Evolutionary conservation across 2,888 invertebrate species (phyloP).

Genomic region (Schizaphis graminum): DNA sequence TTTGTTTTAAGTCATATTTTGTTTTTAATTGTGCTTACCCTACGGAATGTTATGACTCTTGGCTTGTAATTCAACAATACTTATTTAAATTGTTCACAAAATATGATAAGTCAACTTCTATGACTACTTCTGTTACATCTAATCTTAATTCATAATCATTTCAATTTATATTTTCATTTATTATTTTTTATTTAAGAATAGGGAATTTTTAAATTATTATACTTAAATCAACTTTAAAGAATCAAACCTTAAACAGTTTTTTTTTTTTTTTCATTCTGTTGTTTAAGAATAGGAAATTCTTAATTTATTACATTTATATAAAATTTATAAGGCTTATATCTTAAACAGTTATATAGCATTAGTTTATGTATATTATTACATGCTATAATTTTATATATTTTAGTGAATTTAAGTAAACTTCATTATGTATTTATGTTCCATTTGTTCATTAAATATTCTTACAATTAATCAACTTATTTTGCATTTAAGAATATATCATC

Average conservation of each 20-base stretch:
- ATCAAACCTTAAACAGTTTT: too few relatives aligned
- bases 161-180: background rate
- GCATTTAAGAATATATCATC: background rate
- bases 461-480: constrained; percentile 13
- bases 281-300: too few relatives aligned
- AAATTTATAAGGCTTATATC: too few relatives aligned
- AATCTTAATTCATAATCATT: background rate
- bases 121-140: background rate
- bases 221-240: too few relatives aligned
- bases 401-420: background rate
- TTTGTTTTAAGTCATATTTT: background rate
- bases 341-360: too few relatives aligned
- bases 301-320: too few relatives aligned
- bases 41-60: background rate
- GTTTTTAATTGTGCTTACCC: background rate
- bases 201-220: background rate
- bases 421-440: background rate
- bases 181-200: background rate
- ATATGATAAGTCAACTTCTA: background rate
- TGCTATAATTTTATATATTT: too few relatives aligned
- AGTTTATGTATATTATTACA: too few relatives aligned
- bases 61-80: background rate
- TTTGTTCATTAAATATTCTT: background rate
- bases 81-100: background rate
- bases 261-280: too few relatives aligned